phyloP scores from a whole-genome alignment of 2,797 vertebrate genomes.

The Pogonophryne albipinna region DNA sequence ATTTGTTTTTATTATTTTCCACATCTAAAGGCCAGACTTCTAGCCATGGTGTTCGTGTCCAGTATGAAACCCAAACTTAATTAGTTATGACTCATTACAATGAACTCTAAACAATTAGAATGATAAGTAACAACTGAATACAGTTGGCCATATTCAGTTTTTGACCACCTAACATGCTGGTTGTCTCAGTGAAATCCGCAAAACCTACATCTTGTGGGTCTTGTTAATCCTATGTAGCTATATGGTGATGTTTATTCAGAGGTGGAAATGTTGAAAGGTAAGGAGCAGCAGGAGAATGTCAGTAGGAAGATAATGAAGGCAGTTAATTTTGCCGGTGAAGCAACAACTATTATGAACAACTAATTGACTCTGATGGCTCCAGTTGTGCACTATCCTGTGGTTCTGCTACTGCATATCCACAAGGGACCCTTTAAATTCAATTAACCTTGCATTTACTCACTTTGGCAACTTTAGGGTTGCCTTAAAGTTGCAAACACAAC shows the following conservation, averaged over 20 bases:
- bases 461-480: background rate
- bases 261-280: background rate
- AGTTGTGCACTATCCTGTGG: background rate
- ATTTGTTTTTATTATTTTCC: too few species aligned
- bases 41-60: too few species aligned
- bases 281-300: background rate
- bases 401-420: background rate
- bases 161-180: too few species aligned
- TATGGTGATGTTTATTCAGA: background rate
- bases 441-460: background rate
- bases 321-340: background rate
- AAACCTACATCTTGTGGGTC: too few species aligned
- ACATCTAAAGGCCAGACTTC: too few species aligned
- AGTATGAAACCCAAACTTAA: too few species aligned
- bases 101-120: too few species aligned
- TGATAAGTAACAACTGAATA: too few species aligned
- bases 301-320: background rate
- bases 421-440: conserved; percentile 3
- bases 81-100: too few species aligned
- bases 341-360: background rate
- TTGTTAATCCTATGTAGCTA: too few species aligned
- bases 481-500: background rate
- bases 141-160: too few species aligned
- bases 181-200: too few species aligned
- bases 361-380: background rate